Evolutionary conservation across 2,113 vertebrate species (phyloP).

Genomic region (Laticauda laticaudata): DNA sequence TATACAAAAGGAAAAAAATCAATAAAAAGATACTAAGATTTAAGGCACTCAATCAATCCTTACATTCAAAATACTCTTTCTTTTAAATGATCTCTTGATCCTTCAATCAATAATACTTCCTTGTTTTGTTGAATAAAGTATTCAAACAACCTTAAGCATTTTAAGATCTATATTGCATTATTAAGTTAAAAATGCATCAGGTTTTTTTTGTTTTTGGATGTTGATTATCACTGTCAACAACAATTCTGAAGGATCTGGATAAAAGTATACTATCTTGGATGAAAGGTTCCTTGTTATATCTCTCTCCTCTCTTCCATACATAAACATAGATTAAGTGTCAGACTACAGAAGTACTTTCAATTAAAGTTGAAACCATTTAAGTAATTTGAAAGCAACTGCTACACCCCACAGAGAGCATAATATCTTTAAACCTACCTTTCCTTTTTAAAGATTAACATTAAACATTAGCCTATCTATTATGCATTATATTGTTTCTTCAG

Average conservation of each 20-base stretch:
- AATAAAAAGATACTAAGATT: neutral
- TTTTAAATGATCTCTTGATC: neutral
- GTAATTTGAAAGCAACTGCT: conserved; percentile 16
- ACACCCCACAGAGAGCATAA: neutral
- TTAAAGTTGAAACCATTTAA: conserved; percentile 16
- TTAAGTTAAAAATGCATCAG: neutral
- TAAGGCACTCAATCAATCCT: neutral
- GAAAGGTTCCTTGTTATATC: conserved; percentile 9
- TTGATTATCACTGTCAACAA: neutral
- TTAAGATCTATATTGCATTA: neutral
- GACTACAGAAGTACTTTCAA: neutral
- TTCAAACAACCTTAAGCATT: neutral
- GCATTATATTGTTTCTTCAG: conserved; percentile 8
- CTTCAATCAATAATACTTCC: neutral
- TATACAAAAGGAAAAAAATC: neutral
- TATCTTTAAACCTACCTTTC: conserved; percentile 12
- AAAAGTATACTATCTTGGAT: neutral
- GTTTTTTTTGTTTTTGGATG: neutral
- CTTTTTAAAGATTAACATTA: conserved; percentile 10
- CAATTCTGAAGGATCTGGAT: neutral
- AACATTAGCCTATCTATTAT: neutral
- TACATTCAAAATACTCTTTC: neutral
- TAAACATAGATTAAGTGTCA: neutral
- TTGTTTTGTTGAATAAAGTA: neutral
- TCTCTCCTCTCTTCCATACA: conserved; percentile 1